These are phyloP conservation scores for Anthopleura sola DNA, from an alignment of 64 coral and sea anemone genomes.

Conservation along the genomic window DNA sequence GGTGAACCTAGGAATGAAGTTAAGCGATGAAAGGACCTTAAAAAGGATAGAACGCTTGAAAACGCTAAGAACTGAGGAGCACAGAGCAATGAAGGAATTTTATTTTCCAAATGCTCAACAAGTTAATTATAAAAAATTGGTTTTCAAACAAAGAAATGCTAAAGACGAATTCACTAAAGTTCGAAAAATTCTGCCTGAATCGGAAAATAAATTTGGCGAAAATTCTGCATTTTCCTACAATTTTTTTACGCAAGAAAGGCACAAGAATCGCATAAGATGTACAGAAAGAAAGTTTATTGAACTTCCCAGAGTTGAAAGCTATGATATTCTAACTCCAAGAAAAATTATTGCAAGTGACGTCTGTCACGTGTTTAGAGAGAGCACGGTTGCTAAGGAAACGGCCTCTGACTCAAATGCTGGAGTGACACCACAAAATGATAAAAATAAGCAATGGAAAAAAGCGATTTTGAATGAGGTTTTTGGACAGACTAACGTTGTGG, in stretches of 20 bases:
- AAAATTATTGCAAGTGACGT: neutral
- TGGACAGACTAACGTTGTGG: neutral
- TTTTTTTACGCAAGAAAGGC: neutral
- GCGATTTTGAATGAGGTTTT: neutral
- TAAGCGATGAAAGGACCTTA: neutral
- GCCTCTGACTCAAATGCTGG: neutral
- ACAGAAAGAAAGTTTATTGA: neutral
- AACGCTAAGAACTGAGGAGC: neutral
- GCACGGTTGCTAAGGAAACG: neutral
- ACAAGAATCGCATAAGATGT: neutral
- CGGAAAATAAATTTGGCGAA: neutral
- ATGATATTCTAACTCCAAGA: constrained; percentile 8
- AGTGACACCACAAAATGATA: neutral
- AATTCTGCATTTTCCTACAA: neutral
- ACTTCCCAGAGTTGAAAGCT: constrained; percentile 10
- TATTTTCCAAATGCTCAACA: neutral
- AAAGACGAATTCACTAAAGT: neutral
- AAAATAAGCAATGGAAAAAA: neutral
- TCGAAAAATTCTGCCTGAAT: neutral
- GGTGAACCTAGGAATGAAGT: neutral
- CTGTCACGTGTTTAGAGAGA: constrained; percentile 3
- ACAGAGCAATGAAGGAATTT: neutral
- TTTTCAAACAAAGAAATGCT: neutral
- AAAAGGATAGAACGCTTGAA: neutral
- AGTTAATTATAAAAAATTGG: neutral